phyloP scores from a whole-genome alignment of 2,113 vertebrate genomes.

The Salvelinus sp. region DNA sequence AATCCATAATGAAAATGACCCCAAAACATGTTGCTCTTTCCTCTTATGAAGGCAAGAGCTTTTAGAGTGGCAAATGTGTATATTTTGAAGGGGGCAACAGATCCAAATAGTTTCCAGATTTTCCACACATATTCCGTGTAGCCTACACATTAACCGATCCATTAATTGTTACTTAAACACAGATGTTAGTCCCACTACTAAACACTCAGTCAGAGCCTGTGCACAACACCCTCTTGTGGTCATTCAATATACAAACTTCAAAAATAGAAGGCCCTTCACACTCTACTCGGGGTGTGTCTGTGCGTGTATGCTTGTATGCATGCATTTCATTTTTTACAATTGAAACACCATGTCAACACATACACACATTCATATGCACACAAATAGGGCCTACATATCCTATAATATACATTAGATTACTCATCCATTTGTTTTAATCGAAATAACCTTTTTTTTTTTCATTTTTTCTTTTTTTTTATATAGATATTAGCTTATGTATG shows the following conservation, averaged over 20 bases:
- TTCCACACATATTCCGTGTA: no score
- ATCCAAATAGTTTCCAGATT: no score
- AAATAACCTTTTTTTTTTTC: conserved; percentile 58
- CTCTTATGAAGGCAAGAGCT: no score
- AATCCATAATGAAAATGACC: no score
- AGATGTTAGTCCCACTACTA: conserved; percentile 17
- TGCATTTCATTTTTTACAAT: conserved; percentile 17
- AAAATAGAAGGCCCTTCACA: conserved; percentile 61
- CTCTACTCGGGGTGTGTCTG: conserved; percentile 32
- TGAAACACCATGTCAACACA: conserved; percentile 21
- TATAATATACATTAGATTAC: conserved; percentile 61
- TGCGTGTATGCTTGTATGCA: conserved; percentile 12
- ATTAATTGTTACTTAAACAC: conserved; percentile 32
- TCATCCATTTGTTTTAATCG: conserved; percentile 58
- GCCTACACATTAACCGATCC: no score
- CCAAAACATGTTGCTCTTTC: no score
- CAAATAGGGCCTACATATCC: conserved; percentile 53
- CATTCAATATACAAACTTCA: conserved; percentile 66
- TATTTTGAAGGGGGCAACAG: no score
- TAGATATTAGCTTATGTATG: conserved; percentile 69
- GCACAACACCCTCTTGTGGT: conserved; percentile 68
- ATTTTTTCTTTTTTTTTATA: conserved; percentile 65
- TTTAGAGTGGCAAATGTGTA: no score
- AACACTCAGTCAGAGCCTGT: conserved; percentile 44
- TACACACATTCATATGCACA: conserved; percentile 26